Conservation (phyloP, 2,113 vertebrate genomes). For the Neopipo cinnamomea region DNA sequence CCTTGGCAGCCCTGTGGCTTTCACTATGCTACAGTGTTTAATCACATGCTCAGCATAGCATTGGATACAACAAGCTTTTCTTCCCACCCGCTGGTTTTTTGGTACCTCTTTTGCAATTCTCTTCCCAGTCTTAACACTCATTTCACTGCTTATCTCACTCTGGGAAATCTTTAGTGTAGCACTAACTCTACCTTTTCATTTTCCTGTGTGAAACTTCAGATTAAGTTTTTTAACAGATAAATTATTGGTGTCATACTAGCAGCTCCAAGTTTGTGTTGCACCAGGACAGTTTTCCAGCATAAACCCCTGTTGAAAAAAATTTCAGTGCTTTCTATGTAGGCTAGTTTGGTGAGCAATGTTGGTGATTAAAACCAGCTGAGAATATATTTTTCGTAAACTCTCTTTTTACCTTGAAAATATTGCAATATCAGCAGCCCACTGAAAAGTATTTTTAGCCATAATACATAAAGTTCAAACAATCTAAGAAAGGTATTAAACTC, state of each 20-base stretch:
- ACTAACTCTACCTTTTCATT: not conserved
- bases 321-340: not conserved
- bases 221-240: not conserved
- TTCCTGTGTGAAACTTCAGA: not conserved
- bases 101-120: not conserved
- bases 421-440: not conserved
- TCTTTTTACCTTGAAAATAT: not conserved
- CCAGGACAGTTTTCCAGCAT: not conserved
- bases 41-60: not conserved
- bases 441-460: not conserved
- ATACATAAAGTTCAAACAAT: not conserved
- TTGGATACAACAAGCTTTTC: not conserved
- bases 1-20: not conserved
- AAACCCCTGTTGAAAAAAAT: not conserved
- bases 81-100: not conserved
- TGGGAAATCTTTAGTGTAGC: not conserved
- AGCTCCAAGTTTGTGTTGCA: not conserved
- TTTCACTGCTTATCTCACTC: not conserved
- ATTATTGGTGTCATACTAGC: not conserved
- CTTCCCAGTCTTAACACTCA: not conserved
- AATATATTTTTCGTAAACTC: not conserved
- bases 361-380: not conserved
- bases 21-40: fast-evolving
- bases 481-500: not conserved
- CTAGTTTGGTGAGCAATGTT: not conserved